Conservation (phyloP, 1,140 invertebrate species). For the Heliconius hewitsoni region DNA sequence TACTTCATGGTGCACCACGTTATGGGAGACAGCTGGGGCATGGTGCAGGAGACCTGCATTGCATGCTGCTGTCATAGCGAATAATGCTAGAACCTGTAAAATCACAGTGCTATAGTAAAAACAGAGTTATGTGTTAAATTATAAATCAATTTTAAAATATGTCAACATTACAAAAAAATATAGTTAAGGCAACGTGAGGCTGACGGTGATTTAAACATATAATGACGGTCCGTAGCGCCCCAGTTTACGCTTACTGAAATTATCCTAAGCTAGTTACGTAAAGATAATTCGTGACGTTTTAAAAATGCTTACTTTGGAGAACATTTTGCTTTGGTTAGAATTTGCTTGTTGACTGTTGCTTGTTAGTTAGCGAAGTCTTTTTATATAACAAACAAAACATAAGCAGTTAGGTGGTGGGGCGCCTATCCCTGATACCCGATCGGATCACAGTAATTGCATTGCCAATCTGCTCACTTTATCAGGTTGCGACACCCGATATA, state of each 20-base stretch:
- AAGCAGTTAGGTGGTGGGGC: conserved; percentile 62
- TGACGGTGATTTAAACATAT: conserved; percentile 8
- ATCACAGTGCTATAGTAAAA: not conserved
- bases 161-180: not conserved
- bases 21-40: conserved; percentile 70
- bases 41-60: conserved; percentile 75
- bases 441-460: conserved; percentile 76
- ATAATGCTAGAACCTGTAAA: conserved; percentile 32
- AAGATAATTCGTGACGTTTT: conserved; percentile 28
- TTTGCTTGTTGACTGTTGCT: conserved; percentile 70
- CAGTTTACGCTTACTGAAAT: conserved; percentile 18
- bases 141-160: conserved; percentile 3
- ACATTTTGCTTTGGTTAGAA: conserved; percentile 72
- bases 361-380: conserved; percentile 70
- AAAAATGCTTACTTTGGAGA: conserved; percentile 66
- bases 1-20: conserved; percentile 64
- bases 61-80: conserved; percentile 65
- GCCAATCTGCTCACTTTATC: conserved; percentile 76
- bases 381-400: conserved; percentile 80
- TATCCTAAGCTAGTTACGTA: conserved; percentile 27
- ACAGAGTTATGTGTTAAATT: conserved; percentile 30
- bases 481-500: conserved; percentile 68
- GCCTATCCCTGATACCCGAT: conserved; percentile 76
- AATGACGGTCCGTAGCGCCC: not conserved
- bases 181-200: not conserved